Evolutionary conservation across 2,888 invertebrate species (phyloP).

Genomic region (Panzeria rudis): DNA sequence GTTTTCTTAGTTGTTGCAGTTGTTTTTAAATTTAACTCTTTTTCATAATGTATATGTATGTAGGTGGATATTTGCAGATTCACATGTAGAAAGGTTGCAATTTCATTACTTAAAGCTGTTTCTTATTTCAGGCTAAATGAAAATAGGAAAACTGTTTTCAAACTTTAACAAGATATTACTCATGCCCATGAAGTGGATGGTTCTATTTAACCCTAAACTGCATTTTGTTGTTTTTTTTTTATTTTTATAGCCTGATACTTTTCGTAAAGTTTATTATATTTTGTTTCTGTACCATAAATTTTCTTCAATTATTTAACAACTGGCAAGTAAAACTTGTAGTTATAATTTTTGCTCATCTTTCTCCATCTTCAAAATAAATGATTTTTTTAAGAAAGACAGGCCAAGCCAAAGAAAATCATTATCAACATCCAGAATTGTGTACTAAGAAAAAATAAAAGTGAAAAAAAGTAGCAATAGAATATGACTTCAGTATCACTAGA

Average conservation of each 20-base stretch:
- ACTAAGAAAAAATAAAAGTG: not conserved
- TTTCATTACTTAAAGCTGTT: constrained; percentile 68
- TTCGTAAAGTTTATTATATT: constrained; percentile 47
- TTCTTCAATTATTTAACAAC: constrained; percentile 65
- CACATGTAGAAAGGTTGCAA: constrained; percentile 47
- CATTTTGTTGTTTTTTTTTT: not conserved
- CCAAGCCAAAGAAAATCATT: constrained; percentile 59
- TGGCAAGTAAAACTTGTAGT: constrained; percentile 55
- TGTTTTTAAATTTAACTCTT: not conserved
- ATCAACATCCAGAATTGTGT: constrained; percentile 49
- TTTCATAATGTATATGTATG: not conserved
- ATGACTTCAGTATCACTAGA: constrained; percentile 55
- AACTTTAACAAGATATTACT: constrained; percentile 52
- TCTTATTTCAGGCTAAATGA: constrained; percentile 40
- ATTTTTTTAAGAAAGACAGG: constrained; percentile 54
- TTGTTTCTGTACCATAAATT: constrained; percentile 23
- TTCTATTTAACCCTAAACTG: constrained; percentile 1
- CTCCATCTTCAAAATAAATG: constrained; percentile 21
- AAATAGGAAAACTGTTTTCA: constrained; percentile 48
- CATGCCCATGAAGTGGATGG: not conserved
- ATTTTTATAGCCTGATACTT: constrained; percentile 47
- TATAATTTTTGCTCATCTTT: not conserved
- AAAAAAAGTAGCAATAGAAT: not conserved
- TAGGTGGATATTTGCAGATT: not conserved
- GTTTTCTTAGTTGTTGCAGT: not conserved